Base-by-base conservation (phyloP, 2,113 vertebrate species). In the Plotosus lineatus region DNA sequence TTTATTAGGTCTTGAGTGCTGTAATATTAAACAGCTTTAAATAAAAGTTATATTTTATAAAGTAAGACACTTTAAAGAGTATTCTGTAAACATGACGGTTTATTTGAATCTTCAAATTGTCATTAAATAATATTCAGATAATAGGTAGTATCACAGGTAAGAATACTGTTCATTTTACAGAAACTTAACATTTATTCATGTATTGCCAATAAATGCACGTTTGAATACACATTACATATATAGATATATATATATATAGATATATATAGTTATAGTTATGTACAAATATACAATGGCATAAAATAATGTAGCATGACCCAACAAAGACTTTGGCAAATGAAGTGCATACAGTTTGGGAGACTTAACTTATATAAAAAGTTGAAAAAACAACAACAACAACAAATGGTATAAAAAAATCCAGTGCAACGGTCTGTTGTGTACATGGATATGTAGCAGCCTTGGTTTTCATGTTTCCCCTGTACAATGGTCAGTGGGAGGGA, bases 101-200 rank as follows among this genome's bases (percentile, higher is more conserved):
- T 75, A 81, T 81, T 81, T 68, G 50, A 66, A 31, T 75, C 75
- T 79, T 91, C 86, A 90, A 88, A 91, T 76, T 77, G 89, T 90
- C 88, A 90, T 91, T 92, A 92, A 93, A 92, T 92, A 91, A 90
- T 87, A 87, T 87, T 79, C 86, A 91, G 79, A 90, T 77, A 88
- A 86, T 90, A 92, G 90, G 91, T 93, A 92, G 91, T 89, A 90
- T 94, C 93, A 92, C 92, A 92, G 91, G 89, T 91, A 91, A 85
- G 89, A 92, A 92, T 90, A 93, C 90, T 90, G 89, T 90, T 84
- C 87, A 90, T 89, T 89, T 91, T 75, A 91, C 88, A 85, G 89
- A 84, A 87, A 80, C 80, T 84, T 88, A 88, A 87, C 81, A 91
- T 88, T 88, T 88, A 84, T 77, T 90, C 58, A 79, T 89, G 81